A percentile compares a stretch with the other conserved stretches of the same genome.
phyloP scores from a whole-genome alignment of 2,797 vertebrate species.

The Enteromius argenteus region DNA sequence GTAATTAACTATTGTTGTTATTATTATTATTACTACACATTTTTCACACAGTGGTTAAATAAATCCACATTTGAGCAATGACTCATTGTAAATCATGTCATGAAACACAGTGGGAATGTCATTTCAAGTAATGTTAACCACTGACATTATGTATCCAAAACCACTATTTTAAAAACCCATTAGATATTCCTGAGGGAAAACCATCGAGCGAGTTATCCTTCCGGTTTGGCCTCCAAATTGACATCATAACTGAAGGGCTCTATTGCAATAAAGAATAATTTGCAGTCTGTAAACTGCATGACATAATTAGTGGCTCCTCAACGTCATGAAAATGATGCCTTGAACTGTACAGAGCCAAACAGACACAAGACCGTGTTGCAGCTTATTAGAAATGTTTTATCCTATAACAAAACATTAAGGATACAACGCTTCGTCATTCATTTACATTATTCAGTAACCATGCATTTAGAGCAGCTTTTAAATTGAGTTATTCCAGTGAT shows the following conservation, averaged over 20 bases:
- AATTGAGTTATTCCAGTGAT: neutral
- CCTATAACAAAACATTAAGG: neutral
- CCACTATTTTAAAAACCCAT: slow-evolving; percentile 11
- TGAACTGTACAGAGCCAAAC: neutral
- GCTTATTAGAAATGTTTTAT: neutral
- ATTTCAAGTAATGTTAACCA: neutral
- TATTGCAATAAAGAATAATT: slow-evolving; percentile 8
- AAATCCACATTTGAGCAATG: neutral
- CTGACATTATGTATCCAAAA: neutral
- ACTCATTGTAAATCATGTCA: neutral
- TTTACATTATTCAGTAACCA: neutral
- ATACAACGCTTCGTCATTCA: neutral
- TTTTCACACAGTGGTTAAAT: neutral
- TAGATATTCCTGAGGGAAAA: slow-evolving; percentile 1
- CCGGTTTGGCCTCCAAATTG: neutral
- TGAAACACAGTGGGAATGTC: neutral
- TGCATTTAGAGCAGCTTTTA: slow-evolving; percentile 3
- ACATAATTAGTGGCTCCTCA: slow-evolving; percentile 12
- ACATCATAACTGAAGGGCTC: slow-evolving; percentile 4
- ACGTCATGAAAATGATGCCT: neutral
- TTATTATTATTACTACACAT: neutral
- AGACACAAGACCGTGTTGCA: neutral
- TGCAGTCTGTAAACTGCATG: slow-evolving; percentile 2
- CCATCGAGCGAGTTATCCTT: neutral
- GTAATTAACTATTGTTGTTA: neutral